phyloP scores from a whole-genome alignment of 2,113 vertebrate species.

The Erinaceus europaeus region DNA sequence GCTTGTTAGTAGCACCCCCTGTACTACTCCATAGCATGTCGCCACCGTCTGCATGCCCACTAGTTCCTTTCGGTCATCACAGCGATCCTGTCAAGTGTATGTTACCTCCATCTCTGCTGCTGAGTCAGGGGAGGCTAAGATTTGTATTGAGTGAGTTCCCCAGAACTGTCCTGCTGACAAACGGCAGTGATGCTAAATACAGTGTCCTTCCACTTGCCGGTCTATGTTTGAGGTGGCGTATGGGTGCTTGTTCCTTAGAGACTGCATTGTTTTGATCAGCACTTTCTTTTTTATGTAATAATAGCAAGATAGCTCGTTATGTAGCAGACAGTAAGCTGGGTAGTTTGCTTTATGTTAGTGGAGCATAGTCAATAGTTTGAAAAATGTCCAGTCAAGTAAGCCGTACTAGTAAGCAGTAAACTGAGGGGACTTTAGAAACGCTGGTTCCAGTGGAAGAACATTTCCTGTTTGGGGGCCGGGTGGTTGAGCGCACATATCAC shows the following conservation, averaged over 20 bases:
- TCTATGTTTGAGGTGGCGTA: neutral
- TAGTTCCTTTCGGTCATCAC: slow-evolving; percentile 5
- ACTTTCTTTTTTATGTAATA: slow-evolving; percentile 20
- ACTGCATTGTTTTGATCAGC: neutral
- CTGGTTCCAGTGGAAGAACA: neutral
- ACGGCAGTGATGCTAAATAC: neutral
- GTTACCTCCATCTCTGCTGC: neutral
- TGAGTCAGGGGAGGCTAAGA: neutral
- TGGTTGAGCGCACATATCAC: no score
- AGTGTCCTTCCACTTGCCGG: neutral
- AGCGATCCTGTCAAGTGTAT: neutral
- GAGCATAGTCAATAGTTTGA: neutral
- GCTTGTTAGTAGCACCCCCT: neutral
- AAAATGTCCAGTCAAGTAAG: neutral
- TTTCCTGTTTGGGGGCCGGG: neutral
- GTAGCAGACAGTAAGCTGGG: neutral
- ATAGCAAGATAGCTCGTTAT: neutral
- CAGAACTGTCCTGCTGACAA: slow-evolving; percentile 1
- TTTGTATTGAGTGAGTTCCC: neutral
- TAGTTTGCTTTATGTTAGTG: neutral
- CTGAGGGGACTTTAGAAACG: neutral
- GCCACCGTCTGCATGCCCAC: neutral
- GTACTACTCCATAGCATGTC: neutral
- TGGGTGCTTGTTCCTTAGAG: neutral
- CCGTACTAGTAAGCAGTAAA: neutral